Evolutionary conservation across 2,113 vertebrate genomes (phyloP).

Genomic region (Tor tambroides): DNA sequence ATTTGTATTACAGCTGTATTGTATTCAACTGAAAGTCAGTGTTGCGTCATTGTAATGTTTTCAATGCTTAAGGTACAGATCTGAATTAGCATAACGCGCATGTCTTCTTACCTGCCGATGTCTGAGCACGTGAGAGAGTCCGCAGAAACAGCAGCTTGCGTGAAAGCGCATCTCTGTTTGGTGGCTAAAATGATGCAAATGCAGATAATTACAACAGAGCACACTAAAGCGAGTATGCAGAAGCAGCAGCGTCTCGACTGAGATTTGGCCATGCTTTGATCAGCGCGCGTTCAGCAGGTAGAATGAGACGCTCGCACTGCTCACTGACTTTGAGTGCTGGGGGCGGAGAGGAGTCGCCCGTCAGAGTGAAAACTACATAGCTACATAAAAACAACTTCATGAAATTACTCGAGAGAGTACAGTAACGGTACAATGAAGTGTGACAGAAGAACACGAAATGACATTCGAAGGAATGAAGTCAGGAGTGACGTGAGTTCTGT

Average conservation of each 20-base stretch:
- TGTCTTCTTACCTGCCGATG: conserved; percentile 53
- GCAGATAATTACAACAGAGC: neutral
- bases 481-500: too few relatives aligned
- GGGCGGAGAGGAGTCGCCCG: conserved; percentile 6
- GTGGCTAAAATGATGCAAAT: conserved; percentile 13
- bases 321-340: neutral
- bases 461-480: too few relatives aligned
- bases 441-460: too few relatives aligned
- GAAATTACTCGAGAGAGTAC: too few relatives aligned
- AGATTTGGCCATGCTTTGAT: conserved; percentile 10
- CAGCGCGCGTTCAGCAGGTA: neutral
- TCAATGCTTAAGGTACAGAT: neutral
- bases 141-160: conserved; percentile 71
- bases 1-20: neutral
- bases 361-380: too few relatives aligned
- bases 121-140: conserved; percentile 65
- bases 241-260: conserved; percentile 14
- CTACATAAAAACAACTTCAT: neutral
- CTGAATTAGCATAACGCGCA: neutral
- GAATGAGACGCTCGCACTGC: neutral
- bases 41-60: neutral
- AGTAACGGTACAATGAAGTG: too few relatives aligned
- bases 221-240: conserved; percentile 34
- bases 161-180: conserved; percentile 43
- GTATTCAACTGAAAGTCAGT: neutral